Conservation (phyloP, 2,888 invertebrate species). For the Tetragonula carbonaria region DNA sequence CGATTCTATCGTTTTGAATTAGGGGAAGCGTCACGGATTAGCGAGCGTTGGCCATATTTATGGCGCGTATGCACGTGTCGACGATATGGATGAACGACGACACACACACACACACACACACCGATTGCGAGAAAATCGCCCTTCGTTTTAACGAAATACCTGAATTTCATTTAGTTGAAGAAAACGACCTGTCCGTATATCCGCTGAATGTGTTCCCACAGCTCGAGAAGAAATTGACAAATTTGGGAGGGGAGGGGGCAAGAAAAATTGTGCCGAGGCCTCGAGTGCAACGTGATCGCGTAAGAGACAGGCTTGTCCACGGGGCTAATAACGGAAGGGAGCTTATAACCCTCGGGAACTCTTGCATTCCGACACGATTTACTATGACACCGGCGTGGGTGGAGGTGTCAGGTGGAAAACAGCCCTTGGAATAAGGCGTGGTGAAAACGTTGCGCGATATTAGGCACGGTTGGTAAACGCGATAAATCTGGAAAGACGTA, state of each 20-base stretch:
- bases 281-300: not conserved
- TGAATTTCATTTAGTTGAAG: too few relatives aligned
- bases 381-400: conserved; percentile 48
- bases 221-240: not conserved
- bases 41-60: conserved; percentile 1
- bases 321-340: conserved; percentile 52
- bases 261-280: not conserved
- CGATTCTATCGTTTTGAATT: conserved; percentile 44
- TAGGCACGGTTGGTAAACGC: conserved; percentile 77
- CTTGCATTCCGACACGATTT: conserved; percentile 65
- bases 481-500: conserved; percentile 80
- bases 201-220: too few relatives aligned
- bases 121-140: not conserved
- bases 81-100: too few relatives aligned
- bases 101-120: too few relatives aligned
- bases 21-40: conserved; percentile 24
- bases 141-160: not conserved
- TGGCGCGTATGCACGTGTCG: not conserved
- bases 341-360: conserved; percentile 58
- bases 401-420: conserved; percentile 48
- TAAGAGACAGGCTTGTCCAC: not conserved
- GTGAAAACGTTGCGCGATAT: conserved; percentile 75
- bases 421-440: conserved; percentile 55
- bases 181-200: too few relatives aligned
- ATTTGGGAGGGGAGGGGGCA: too few relatives aligned